phyloP scores from a whole-genome alignment of 2,113 vertebrate species.

The Meriones unguiculatus region DNA sequence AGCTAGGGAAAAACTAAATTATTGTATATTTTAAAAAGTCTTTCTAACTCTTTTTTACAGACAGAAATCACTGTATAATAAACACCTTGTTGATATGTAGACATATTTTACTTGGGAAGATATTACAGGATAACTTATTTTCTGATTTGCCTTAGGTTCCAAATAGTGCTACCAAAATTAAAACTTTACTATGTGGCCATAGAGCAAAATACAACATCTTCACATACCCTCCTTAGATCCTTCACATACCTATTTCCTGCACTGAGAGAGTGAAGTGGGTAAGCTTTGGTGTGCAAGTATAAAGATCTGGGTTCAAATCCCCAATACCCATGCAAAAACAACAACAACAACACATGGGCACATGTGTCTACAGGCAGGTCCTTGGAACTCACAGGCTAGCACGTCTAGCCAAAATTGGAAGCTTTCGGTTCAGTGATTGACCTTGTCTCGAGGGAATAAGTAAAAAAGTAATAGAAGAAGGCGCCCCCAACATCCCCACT shows the following conservation, averaged over 20 bases:
- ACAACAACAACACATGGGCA: not conserved
- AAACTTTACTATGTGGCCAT: not conserved
- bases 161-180: slow-evolving; percentile 6
- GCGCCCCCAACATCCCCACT: not conserved
- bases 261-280: not conserved
- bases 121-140: not conserved
- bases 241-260: not conserved
- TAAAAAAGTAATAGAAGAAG: not conserved
- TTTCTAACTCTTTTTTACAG: not conserved
- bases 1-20: not conserved
- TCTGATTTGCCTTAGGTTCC: slow-evolving; percentile 15
- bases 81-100: not conserved
- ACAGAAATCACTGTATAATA: not conserved
- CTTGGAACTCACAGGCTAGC: not conserved
- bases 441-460: not conserved
- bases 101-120: slow-evolving; percentile 3
- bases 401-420: too few relatives aligned
- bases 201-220: not conserved
- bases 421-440: not conserved
- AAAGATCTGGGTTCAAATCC: not conserved
- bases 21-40: not conserved
- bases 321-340: not conserved
- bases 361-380: not conserved
- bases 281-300: not conserved
- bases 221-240: too few relatives aligned